Percentiles rank a stretch among this genome's conserved stretches.
Evolutionary conservation across 2,113 vertebrate species (phyloP).

Genomic region (Marmota monax): DNA sequence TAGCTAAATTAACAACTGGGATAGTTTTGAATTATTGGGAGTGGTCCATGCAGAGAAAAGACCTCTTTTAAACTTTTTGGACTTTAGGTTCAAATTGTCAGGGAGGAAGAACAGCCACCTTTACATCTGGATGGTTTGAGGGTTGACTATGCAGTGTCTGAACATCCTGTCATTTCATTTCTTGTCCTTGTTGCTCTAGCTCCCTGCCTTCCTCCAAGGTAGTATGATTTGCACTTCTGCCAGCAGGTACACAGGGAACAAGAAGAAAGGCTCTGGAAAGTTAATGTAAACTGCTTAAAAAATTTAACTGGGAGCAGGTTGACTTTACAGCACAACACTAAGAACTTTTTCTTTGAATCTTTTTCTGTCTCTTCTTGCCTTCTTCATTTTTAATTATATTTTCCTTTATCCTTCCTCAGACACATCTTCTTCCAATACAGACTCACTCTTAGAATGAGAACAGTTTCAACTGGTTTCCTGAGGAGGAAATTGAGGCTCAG

Average conservation of each 20-base stretch:
- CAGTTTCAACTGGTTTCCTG: neutral
- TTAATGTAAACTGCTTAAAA: neutral
- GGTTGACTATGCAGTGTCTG: neutral
- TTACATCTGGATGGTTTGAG: neutral
- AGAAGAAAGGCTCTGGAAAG: neutral
- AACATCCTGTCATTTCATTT: neutral
- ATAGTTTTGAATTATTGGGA: neutral
- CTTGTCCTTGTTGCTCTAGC: neutral
- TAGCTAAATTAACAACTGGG: neutral
- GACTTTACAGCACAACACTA: neutral
- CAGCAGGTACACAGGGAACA: neutral
- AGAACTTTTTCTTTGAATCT: neutral
- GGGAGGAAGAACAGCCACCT: neutral
- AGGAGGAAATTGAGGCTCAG: neutral
- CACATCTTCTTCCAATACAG: neutral
- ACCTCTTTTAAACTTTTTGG: neutral
- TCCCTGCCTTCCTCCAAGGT: neutral
- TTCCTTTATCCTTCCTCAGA: slow-evolving; percentile 6
- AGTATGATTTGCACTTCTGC: neutral
- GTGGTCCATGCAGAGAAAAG: neutral
- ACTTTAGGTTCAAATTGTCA: neutral
- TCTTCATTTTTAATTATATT: neutral
- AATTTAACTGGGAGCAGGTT: neutral
- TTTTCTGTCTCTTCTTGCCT: neutral
- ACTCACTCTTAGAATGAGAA: neutral